Evolutionary conservation across 1,140 invertebrate species (phyloP).

Genomic region (Pinna nobilis): DNA sequence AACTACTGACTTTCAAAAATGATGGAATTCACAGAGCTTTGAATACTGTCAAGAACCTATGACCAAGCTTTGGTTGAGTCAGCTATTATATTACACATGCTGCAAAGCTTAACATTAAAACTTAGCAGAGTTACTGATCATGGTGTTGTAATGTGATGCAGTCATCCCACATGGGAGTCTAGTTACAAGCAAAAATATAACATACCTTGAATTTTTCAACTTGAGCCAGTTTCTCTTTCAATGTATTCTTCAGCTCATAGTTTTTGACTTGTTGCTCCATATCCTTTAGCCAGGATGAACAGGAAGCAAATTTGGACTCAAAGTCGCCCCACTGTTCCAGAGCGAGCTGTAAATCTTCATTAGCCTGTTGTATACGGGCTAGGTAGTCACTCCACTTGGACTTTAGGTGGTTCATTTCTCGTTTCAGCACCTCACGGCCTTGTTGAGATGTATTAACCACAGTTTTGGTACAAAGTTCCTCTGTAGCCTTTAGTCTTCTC

Average conservation of each 20-base stretch:
- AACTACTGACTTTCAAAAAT: too few species aligned
- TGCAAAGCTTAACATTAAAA: too few species aligned
- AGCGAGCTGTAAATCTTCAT: slow-evolving; percentile 80
- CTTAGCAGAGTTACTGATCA: too few species aligned
- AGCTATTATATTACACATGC: too few species aligned
- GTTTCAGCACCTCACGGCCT: slow-evolving; percentile 80
- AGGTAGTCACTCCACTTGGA: slow-evolving; percentile 78
- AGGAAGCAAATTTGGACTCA: slow-evolving; percentile 85
- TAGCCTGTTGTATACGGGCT: slow-evolving; percentile 64
- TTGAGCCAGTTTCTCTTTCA: slow-evolving; percentile 87
- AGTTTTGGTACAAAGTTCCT: slow-evolving; percentile 81
- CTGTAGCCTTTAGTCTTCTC: slow-evolving; percentile 83
- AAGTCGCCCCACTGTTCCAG: slow-evolving; percentile 91
- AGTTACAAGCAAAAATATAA: neutral
- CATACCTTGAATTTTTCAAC: slow-evolving; percentile 82
- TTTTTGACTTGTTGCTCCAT: slow-evolving; percentile 90
- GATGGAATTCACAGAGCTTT: too few species aligned
- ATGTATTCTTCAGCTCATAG: slow-evolving; percentile 86
- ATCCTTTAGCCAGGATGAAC: slow-evolving; percentile 89
- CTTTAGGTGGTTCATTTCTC: slow-evolving; percentile 81
- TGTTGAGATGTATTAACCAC: slow-evolving; percentile 85
- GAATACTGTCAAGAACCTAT: too few species aligned
- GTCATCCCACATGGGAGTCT: too few species aligned
- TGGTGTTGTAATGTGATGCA: too few species aligned
- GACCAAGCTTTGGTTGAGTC: too few species aligned